Evolutionary conservation across 2,888 invertebrate species (phyloP), one percentile per base, ranked within the genome.

Genomic region (Drosophila aldrichi): DNA sequence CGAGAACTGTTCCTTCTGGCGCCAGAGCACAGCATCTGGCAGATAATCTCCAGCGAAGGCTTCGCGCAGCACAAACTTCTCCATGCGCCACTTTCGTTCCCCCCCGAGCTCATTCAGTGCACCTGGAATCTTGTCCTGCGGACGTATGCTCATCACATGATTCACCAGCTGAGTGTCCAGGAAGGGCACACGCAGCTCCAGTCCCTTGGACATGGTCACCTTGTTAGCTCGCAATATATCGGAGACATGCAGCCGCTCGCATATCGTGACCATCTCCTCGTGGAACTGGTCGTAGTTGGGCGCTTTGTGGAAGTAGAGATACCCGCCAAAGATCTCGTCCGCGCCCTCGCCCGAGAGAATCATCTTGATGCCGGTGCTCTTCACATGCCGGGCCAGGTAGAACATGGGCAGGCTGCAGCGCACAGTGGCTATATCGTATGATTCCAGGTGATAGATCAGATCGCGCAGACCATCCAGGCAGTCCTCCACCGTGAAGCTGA

Each of bases 281-380:
- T 97, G 96, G 3, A 95, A 97, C 12, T 94, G 95, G 41, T 94
- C 91, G 9, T 95, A 93, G 65, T 94, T 94, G 12, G 97, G 97
- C 2, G 97, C 97, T 87, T 97, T 97, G 91, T 97, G 95, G 92
- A 98, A 98, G 92, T 98, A 98, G 91, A 98, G 96, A 90, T 98
- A 97, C 3, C 98, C 98, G 89, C 98, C 98, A n/a, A 97, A 97
- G 54, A 98, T 92, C 93, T 98, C 98, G 93, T 98, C 98, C 0
- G 98, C 97, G 5, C 98, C 98, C 93, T 98, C 98, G 2, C 98
- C 98, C 78, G 98, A 98, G 76, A 97, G 95, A 58, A 98, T 94
- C 36, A 98, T 97, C 20, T 96, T 97, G 0, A 97, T 96, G 76
- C 97, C 95, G 0, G 97, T 97, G 70, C 97, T 96, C 87, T 96